A percentile compares a stretch with the other conserved stretches of the same genome.
phyloP scores from a whole-genome alignment of 1,140 invertebrate species.

The Megalopta genalis region DNA sequence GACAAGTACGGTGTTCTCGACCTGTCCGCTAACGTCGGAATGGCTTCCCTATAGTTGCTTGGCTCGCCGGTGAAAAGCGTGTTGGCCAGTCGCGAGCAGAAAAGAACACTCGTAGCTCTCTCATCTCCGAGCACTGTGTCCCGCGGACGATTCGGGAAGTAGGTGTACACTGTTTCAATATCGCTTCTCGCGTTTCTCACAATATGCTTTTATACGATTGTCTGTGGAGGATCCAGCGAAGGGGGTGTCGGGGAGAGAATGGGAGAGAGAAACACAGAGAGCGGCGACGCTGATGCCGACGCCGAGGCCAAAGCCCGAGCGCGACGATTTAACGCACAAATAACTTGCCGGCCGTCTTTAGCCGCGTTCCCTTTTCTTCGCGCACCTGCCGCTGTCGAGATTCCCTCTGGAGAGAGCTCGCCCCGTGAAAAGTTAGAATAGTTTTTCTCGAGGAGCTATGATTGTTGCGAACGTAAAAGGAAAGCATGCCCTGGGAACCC shows the following conservation, averaged over 20 bases:
- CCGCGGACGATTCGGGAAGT: not conserved
- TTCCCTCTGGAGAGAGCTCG: not conserved
- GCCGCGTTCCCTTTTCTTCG: not conserved
- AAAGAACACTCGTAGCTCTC: not conserved
- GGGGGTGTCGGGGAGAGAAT: not conserved
- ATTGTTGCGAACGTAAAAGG: not conserved
- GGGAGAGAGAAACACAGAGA: not conserved
- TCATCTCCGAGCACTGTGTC: too few species aligned
- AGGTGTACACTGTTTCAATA: not conserved
- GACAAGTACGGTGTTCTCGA: too few species aligned
- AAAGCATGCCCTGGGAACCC: not conserved
- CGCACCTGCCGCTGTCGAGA: not conserved
- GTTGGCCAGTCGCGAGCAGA: too few species aligned
- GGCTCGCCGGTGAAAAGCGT: not conserved
- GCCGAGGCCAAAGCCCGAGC: too few species aligned
- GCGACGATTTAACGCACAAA: conserved; percentile 21
- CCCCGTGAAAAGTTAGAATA: conserved; percentile 17
- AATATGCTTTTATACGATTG: not conserved
- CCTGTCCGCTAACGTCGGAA: too few species aligned
- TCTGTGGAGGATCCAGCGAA: not conserved
- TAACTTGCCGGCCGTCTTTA: conserved; percentile 10
- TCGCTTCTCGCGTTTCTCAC: not conserved
- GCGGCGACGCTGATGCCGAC: too few species aligned
- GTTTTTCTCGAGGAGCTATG: conserved; percentile 9
- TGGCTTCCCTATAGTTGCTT: not conserved